Evolutionary conservation across 1,140 invertebrate species (phyloP).

Genomic region (Stenopsyche tienmushanensis): DNA sequence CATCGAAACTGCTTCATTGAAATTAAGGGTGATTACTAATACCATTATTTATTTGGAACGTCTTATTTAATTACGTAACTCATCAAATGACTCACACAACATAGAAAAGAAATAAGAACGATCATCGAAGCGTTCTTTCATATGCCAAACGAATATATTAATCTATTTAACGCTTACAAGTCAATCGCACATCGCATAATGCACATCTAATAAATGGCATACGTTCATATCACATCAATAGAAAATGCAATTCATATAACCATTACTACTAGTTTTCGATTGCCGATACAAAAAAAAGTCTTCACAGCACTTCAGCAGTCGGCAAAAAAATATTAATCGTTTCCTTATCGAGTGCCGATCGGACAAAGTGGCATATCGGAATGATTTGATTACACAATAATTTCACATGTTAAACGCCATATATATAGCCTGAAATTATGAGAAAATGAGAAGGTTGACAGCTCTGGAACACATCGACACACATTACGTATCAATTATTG

Average conservation of each 20-base stretch:
- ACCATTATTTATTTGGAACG: too few relatives aligned
- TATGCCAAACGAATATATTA: too few relatives aligned
- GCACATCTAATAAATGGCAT: not conserved
- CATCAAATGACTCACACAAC: too few relatives aligned
- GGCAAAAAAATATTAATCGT: not conserved
- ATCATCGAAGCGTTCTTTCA: too few relatives aligned
- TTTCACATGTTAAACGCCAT: not conserved
- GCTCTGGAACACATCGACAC: constrained; percentile 16
- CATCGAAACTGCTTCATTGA: too few relatives aligned
- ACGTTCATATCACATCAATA: too few relatives aligned
- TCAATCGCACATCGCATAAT: not conserved
- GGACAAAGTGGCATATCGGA: constrained; percentile 11
- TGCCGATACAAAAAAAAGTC: not conserved
- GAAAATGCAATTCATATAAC: not conserved
- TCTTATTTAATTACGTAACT: too few relatives aligned
- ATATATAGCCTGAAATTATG: not conserved
- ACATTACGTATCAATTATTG: constrained; percentile 24
- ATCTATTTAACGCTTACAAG: not conserved
- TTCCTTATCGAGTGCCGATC: not conserved
- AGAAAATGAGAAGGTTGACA: constrained; percentile 20
- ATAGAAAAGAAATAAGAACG: too few relatives aligned
- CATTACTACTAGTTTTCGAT: not conserved
- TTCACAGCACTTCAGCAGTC: not conserved
- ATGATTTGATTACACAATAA: constrained; percentile 9
- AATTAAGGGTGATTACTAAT: too few relatives aligned